Conservation (phyloP, 2,888 invertebrate genomes). For the Trachelus iudaicus region DNA sequence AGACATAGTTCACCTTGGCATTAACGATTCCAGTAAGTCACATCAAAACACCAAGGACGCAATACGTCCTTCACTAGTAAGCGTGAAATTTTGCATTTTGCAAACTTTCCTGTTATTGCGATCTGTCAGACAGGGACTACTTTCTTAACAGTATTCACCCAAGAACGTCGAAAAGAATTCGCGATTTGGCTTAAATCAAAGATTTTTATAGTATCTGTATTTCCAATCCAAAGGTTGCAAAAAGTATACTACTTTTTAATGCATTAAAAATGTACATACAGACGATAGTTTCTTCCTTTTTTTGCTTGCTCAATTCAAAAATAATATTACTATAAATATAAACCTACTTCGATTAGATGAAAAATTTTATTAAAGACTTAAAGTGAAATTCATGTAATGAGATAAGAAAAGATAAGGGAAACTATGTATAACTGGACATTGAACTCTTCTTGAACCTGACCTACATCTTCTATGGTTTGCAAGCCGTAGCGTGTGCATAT, state of each 20-base stretch:
- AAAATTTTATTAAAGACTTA: not conserved
- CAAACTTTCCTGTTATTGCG: not conserved
- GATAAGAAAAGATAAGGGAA: not conserved
- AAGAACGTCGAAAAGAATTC: not conserved
- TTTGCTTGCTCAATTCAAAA: not conserved
- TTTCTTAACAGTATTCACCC: too few relatives aligned
- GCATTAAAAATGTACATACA: too few relatives aligned
- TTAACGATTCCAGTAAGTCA: not conserved
- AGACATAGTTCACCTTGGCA: not conserved
- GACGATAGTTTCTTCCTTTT: not conserved
- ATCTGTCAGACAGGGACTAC: not conserved
- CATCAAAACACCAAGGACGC: not conserved
- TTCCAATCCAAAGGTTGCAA: not conserved
- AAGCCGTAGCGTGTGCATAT: not conserved
- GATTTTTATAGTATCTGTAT: not conserved
- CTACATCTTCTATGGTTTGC: not conserved
- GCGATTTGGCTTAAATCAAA: not conserved
- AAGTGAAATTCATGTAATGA: not conserved
- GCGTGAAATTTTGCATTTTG: not conserved
- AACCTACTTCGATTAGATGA: not conserved
- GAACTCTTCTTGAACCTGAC: not conserved
- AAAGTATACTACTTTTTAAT: not conserved
- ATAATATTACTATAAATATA: not conserved
- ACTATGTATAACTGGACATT: not conserved
- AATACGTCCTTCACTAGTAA: not conserved